Evolutionary conservation across 92 coral and sea anemone species (phyloP).

Genomic region (Paramuricea clavata): DNA sequence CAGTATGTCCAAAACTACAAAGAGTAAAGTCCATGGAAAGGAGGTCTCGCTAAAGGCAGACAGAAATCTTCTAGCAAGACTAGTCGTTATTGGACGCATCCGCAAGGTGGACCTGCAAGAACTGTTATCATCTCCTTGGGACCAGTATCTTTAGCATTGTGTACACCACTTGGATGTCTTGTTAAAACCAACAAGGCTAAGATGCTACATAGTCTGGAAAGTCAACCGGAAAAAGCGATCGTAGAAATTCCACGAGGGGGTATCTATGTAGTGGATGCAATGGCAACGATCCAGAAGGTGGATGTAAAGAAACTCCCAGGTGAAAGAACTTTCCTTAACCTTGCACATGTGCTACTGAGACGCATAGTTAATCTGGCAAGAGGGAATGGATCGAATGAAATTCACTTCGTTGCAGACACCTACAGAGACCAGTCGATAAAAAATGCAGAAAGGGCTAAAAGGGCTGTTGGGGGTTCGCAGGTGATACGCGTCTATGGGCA

Average conservation of each 20-base stretch:
- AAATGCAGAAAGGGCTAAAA: conserved; percentile 17
- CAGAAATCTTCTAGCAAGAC: conserved; percentile 18
- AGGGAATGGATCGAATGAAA: conserved; percentile 30
- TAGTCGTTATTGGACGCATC: conserved; percentile 4
- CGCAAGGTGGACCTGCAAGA: conserved; percentile 4
- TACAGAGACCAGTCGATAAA: conserved; percentile 30
- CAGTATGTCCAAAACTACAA: neutral
- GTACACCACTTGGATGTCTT: conserved; percentile 15
- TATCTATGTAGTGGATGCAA: conserved; percentile 22
- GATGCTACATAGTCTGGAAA: conserved; percentile 9
- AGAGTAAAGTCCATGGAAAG: too few relatives aligned
- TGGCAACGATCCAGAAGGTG: conserved; percentile 20
- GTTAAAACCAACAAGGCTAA: conserved; percentile 7
- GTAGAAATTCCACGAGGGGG: conserved; percentile 24
- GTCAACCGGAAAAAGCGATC: conserved; percentile 1
- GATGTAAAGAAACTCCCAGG: conserved; percentile 2
- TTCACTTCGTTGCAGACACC: conserved; percentile 25
- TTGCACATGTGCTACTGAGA: conserved; percentile 28
- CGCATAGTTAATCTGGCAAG: conserved; percentile 29
- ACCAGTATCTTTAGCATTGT: conserved; percentile 13
- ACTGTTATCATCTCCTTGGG: conserved; percentile 21
- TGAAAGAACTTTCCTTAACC: conserved; percentile 13
- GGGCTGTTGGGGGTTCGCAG: neutral
- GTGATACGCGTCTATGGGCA: neutral
- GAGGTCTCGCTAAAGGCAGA: conserved; percentile 8